phyloP scores from a whole-genome alignment of 2,888 invertebrate species.

The Merodon equestris region DNA sequence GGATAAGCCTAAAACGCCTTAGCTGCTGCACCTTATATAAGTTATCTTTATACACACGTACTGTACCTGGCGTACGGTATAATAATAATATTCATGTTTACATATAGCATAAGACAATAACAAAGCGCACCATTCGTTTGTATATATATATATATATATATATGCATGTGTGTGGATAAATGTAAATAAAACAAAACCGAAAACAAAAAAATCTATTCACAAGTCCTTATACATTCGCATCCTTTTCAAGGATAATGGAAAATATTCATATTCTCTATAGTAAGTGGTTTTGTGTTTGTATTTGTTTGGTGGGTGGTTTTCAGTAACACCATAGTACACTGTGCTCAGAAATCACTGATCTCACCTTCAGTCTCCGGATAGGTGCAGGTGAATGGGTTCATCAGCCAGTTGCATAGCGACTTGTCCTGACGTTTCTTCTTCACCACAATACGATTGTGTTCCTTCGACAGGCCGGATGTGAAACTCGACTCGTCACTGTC shows the following conservation, averaged over 20 bases:
- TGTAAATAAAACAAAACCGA: slow-evolving; percentile 1
- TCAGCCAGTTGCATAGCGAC: slow-evolving; percentile 87
- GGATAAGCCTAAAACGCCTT: slow-evolving; percentile 50
- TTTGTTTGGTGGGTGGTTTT: slow-evolving; percentile 61
- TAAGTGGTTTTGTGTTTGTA: slow-evolving; percentile 53
- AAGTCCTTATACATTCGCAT: slow-evolving; percentile 54
- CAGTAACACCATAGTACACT: slow-evolving; percentile 54
- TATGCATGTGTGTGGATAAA: too few species aligned
- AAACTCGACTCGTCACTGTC: slow-evolving; percentile 93
- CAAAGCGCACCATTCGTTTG: slow-evolving; percentile 67
- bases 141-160: slow-evolving; percentile 5
- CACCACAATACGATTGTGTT: slow-evolving; percentile 76
- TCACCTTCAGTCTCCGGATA: slow-evolving; percentile 86
- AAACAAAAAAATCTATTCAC: slow-evolving; percentile 54
- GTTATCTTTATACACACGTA: slow-evolving; percentile 8
- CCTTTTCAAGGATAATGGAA: slow-evolving; percentile 68
- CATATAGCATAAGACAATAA: slow-evolving; percentile 64
- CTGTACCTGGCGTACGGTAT: slow-evolving; percentile 46
- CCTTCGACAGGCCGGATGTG: slow-evolving; percentile 83
- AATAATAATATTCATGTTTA: slow-evolving; percentile 37
- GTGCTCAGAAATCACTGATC: slow-evolving; percentile 81
- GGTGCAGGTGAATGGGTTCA: slow-evolving; percentile 88
- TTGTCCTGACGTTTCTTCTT: slow-evolving; percentile 85
- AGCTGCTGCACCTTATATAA: slow-evolving; percentile 39
- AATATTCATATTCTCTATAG: slow-evolving; percentile 65